Percentiles rank a stretch among this genome's conserved stretches.
These are phyloP conservation scores for Tipula unca DNA, from an alignment of 2,888 invertebrate species.

Conservation along the genomic window DNA sequence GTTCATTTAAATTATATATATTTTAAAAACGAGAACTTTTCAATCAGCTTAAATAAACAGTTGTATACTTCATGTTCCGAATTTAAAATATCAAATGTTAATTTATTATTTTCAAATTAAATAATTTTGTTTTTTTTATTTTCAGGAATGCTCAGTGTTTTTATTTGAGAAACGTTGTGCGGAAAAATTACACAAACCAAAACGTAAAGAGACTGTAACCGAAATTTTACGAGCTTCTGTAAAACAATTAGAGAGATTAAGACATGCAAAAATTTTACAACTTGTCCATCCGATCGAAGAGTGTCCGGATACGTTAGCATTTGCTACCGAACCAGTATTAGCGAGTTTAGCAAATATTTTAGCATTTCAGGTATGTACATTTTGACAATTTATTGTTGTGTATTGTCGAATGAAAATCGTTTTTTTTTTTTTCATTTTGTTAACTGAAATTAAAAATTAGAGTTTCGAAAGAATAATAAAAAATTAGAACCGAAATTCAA, in stretches of 20 bases:
- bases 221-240: slow-evolving; percentile 77
- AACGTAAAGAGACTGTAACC: slow-evolving; percentile 83
- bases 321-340: slow-evolving; percentile 86
- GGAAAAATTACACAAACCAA: slow-evolving; percentile 87
- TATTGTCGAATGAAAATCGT: not conserved
- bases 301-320: slow-evolving; percentile 79
- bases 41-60: not conserved
- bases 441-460: no score
- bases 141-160: slow-evolving; percentile 88
- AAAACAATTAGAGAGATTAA: slow-evolving; percentile 66
- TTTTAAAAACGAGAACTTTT: not conserved
- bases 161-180: slow-evolving; percentile 88
- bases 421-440: no score
- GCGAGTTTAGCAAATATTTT: slow-evolving; percentile 85
- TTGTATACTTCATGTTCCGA: not conserved
- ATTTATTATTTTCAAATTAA: not conserved
- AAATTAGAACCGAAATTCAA: no score
- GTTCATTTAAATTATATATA: no score
- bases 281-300: slow-evolving; percentile 69
- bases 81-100: not conserved
- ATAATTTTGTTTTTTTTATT: slow-evolving; percentile 25
- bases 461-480: no score
- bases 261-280: slow-evolving; percentile 73
- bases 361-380: slow-evolving; percentile 62
- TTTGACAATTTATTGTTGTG: no score